phyloP scores from a whole-genome alignment of 2,113 vertebrate genomes.

The Felis chaus region DNA sequence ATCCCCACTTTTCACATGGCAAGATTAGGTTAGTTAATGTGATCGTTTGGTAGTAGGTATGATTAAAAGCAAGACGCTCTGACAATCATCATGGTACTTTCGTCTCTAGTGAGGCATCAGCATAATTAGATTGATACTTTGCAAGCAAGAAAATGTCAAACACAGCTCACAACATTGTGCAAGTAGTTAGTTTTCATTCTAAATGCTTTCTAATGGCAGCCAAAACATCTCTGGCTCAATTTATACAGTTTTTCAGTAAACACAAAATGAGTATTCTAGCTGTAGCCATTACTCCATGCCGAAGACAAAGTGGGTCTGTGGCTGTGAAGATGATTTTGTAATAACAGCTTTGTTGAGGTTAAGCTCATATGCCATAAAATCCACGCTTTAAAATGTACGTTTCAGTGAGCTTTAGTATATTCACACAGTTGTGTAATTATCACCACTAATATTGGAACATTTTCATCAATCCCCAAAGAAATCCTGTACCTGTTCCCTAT shows the following conservation, averaged over 20 bases:
- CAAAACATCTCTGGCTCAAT: background rate
- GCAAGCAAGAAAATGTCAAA: background rate
- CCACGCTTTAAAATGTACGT: background rate
- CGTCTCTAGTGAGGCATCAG: background rate
- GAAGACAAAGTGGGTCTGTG: background rate
- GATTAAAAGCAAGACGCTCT: background rate
- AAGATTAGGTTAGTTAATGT: background rate
- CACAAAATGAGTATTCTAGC: background rate
- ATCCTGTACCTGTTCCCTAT: background rate
- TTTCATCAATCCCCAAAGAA: background rate
- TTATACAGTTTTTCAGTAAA: background rate
- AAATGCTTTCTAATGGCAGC: background rate
- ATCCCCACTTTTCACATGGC: background rate
- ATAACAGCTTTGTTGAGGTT: background rate
- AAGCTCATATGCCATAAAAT: background rate
- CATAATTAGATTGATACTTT: background rate
- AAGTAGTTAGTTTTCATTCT: background rate
- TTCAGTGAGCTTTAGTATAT: background rate
- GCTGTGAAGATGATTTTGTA: background rate
- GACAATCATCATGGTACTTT: background rate
- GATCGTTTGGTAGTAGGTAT: background rate
- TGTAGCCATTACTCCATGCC: background rate
- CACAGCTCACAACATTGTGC: background rate
- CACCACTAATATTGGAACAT: background rate
- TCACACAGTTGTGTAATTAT: background rate